phyloP scores from a whole-genome alignment of 1,140 invertebrate genomes.

The Brachionus rubens region DNA sequence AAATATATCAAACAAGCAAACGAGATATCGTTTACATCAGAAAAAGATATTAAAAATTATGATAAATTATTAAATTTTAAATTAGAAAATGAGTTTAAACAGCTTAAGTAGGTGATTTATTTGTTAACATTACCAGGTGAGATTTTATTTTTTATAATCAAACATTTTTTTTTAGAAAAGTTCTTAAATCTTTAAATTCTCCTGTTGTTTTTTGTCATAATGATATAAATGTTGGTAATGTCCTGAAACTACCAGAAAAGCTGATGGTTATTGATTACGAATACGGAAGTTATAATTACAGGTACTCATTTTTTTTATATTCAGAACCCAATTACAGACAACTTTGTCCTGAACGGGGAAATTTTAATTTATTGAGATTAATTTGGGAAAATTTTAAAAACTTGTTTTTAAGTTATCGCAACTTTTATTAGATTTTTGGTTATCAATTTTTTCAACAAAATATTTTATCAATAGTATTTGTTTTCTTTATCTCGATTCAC shows the following conservation, averaged over 20 bases:
- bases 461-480: too few species aligned
- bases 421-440: too few species aligned
- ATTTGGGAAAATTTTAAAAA: neutral
- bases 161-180: constrained; percentile 58
- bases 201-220: constrained; percentile 95
- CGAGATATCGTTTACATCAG: neutral
- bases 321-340: too few species aligned
- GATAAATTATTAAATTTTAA: neutral
- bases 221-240: constrained; percentile 87
- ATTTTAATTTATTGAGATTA: neutral
- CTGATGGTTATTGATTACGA: constrained; percentile 82
- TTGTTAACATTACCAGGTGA: neutral
- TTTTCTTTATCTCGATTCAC: too few species aligned
- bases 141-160: neutral
- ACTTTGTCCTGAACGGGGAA: too few species aligned
- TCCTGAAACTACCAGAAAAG: constrained; percentile 52
- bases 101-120: neutral
- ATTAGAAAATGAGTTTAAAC: constrained; percentile 10
- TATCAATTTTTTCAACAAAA: too few species aligned
- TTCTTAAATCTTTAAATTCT: constrained; percentile 63
- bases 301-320: constrained; percentile 49
- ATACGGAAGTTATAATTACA: constrained; percentile 87
- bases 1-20: constrained; percentile 49
- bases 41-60: neutral
- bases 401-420: too few species aligned